A percentile compares a stretch with the other conserved stretches of the same genome.
Evolutionary conservation across 2,888 invertebrate genomes (phyloP).

Genomic region (Amiota minor): DNA sequence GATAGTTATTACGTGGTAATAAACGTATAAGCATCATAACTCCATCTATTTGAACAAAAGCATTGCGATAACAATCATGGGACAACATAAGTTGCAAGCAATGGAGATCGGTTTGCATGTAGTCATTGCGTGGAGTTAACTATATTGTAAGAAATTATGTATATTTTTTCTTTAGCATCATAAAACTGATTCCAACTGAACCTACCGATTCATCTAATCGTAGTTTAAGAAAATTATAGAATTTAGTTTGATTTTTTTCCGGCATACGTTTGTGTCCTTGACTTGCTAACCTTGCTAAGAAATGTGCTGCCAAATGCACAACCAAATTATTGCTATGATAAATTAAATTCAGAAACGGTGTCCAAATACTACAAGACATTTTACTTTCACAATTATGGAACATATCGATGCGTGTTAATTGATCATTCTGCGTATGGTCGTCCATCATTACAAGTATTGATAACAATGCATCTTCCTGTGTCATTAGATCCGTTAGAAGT

Average conservation of each 20-base stretch:
- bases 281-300: neutral
- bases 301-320: neutral
- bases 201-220: slow-evolving; percentile 75
- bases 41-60: slow-evolving; percentile 94
- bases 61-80: slow-evolving; percentile 93
- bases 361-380: neutral
- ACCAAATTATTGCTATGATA: neutral
- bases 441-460: slow-evolving; percentile 8
- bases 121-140: slow-evolving; percentile 82
- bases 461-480: neutral
- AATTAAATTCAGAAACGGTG: slow-evolving; percentile 3
- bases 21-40: slow-evolving; percentile 90
- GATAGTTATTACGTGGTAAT: slow-evolving; percentile 92
- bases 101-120: slow-evolving; percentile 96
- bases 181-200: neutral
- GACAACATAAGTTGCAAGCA: slow-evolving; percentile 99
- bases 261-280: neutral
- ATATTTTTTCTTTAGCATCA: neutral
- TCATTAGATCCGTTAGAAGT: neutral
- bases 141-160: neutral
- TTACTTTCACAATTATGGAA: slow-evolving; percentile 2
- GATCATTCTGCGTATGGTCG: neutral
- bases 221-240: neutral
- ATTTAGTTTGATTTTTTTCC: neutral
- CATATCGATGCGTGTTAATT: neutral